These are phyloP conservation scores for Momotus momota DNA, from an alignment of 2,797 vertebrate species.

Conservation along the genomic window DNA sequence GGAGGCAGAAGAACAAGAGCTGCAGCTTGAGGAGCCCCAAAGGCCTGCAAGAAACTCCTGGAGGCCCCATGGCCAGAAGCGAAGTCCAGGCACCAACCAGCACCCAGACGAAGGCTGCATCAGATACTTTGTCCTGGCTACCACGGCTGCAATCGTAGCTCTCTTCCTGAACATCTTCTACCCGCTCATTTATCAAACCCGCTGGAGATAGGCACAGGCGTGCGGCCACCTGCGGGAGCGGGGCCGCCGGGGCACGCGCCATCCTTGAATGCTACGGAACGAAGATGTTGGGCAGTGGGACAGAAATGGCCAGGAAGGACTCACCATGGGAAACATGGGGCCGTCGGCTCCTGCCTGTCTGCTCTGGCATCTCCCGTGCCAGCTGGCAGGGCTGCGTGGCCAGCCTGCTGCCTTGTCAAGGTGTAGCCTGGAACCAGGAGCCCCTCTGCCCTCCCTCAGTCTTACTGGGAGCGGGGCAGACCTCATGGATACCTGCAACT, in stretches of 20 bases:
- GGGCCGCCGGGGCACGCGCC: not conserved
- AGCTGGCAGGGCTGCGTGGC: conserved; percentile 35
- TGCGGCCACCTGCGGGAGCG: not conserved
- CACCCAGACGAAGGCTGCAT: conserved; percentile 88
- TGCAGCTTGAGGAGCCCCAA: conserved; percentile 70
- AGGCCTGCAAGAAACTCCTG: conserved; percentile 67
- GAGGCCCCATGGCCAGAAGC: conserved; percentile 71
- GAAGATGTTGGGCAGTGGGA: not conserved
- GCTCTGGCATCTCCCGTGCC: conserved; percentile 21
- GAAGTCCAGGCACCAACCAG: conserved; percentile 64
- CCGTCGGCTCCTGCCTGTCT: conserved; percentile 27
- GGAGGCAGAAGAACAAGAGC: conserved; percentile 93
- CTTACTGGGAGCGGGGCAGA: not conserved
- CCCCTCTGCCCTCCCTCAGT: not conserved
- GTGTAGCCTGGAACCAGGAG: not conserved
- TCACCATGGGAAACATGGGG: not conserved
- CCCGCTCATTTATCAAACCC: conserved; percentile 86
- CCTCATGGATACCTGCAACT: not conserved
- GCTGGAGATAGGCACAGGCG: conserved; percentile 78
- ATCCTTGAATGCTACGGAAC: not conserved
- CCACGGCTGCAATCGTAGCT: conserved; percentile 88
- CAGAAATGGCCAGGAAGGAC: not conserved
- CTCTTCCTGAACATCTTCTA: conserved; percentile 92
- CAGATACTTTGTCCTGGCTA: conserved; percentile 92
- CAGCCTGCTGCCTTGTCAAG: not conserved